These are phyloP conservation scores for Raja brachyura DNA, from an alignment of 2,113 vertebrate genomes.

Conservation along the genomic window DNA sequence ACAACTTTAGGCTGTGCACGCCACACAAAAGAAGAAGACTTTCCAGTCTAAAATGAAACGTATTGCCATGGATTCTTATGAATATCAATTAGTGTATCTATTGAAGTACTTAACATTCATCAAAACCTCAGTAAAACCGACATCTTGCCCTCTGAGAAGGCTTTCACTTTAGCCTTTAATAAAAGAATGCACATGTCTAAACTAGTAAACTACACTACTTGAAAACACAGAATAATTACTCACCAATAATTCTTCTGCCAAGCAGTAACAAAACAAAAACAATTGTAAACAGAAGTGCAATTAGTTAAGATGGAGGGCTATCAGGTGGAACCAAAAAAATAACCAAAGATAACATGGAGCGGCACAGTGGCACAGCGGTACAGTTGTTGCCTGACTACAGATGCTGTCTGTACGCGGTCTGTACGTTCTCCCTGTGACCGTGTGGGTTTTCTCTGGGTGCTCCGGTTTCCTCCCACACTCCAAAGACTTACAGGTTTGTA, in stretches of 20 bases:
- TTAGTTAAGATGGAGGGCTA: slow-evolving; percentile 42
- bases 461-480: too few relatives aligned
- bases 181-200: slow-evolving; percentile 50
- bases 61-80: background rate
- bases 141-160: slow-evolving; percentile 43
- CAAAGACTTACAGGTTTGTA: too few relatives aligned
- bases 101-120: slow-evolving; percentile 34
- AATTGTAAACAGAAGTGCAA: slow-evolving; percentile 40
- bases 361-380: too few relatives aligned
- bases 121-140: slow-evolving; percentile 17
- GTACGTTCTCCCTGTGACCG: too few relatives aligned
- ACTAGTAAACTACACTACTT: slow-evolving; percentile 43
- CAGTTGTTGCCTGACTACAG: too few relatives aligned
- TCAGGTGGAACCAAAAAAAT: slow-evolving; percentile 46
- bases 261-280: slow-evolving; percentile 39
- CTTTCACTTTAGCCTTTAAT: slow-evolving; percentile 47
- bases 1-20: too few relatives aligned
- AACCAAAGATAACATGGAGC: slow-evolving; percentile 39
- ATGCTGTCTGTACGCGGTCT: too few relatives aligned
- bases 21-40: too few relatives aligned
- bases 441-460: too few relatives aligned
- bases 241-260: slow-evolving; percentile 42
- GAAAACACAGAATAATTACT: slow-evolving; percentile 49
- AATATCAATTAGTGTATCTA: background rate
- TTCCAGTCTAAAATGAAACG: background rate